Evolutionary conservation across 2,113 vertebrate species (phyloP).

Genomic region (Syrrhaptes paradoxus): DNA sequence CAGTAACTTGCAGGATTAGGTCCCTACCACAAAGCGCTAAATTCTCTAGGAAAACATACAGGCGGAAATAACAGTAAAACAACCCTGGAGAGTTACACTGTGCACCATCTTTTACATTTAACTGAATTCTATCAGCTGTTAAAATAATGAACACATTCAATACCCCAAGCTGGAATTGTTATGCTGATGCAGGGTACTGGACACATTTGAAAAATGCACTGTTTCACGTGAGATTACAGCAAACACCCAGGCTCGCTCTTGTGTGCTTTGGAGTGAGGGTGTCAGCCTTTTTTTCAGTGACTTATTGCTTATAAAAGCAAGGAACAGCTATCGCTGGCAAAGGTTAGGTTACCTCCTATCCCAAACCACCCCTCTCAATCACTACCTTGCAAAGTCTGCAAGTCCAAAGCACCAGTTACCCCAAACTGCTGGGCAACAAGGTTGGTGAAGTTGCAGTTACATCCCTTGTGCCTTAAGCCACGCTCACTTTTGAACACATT

Average conservation of each 20-base stretch:
- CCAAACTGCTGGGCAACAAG: background rate
- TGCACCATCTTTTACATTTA: background rate
- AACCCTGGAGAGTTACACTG: background rate
- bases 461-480: background rate
- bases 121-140: background rate
- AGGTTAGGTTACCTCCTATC: background rate
- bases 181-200: background rate
- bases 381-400: background rate
- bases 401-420: background rate
- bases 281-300: background rate
- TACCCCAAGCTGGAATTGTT: background rate
- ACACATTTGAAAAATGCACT: background rate
- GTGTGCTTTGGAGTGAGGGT: background rate
- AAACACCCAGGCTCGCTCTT: background rate
- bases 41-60: background rate
- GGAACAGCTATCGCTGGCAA: background rate
- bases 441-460: background rate
- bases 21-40: background rate
- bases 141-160: background rate
- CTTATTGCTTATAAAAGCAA: background rate
- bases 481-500: background rate
- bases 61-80: background rate
- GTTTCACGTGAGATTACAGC: background rate
- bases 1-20: slow-evolving; percentile 26
- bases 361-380: background rate